Evolutionary conservation across 2,888 invertebrate genomes (phyloP), one percentile per base, ranked within the genome.

Genomic region (Leptodirus hochenwartii): DNA sequence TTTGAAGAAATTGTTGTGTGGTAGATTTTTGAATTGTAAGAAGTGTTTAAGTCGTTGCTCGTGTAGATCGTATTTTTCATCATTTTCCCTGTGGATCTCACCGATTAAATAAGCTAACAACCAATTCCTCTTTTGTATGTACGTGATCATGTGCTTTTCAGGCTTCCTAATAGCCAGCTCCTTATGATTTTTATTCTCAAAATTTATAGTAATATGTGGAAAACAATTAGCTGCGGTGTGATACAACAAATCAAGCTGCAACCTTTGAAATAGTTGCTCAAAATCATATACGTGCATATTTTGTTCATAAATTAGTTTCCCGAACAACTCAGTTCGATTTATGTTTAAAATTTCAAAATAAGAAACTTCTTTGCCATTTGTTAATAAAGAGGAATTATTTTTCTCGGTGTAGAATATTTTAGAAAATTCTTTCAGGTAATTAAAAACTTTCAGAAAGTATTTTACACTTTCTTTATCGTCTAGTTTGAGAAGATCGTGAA

Each of bases 161-260:
- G 70, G 64, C 34, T 35, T 35, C 11, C 43, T 6, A 9, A 27
- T 31, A 5, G 15, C 3, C 10, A 22, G 9, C 11, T 17, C 20
- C 10, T 31, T 6, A 9, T 6, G 6, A 6, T 5, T 15, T 9
- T 8, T 27, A 5, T 11, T 15, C 15, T 11, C 5, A 27, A 8
- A 11, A 27, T 27, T 10, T 5, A 27, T 8, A 11, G 17, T 17
- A 14, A 74, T 62, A 5, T 64, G 67, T 0, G 79, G 77, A 39
- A 77, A 78, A 43, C 74, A 74, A 49, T 74, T 78, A 3, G 72
- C 53, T 3, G 76, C 66, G 8, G 80, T 64, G 39, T 75, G 74
- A 41, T 79, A 75, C 27, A 76, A 66, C 30, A 79, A 59, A 58
- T 80, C 77, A 2, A 80, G 62, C 46, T 76, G 74, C 11, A 80